Base-by-base conservation (phyloP, 92 coral and sea anemone species). In the Actinernus sp. region DNA sequence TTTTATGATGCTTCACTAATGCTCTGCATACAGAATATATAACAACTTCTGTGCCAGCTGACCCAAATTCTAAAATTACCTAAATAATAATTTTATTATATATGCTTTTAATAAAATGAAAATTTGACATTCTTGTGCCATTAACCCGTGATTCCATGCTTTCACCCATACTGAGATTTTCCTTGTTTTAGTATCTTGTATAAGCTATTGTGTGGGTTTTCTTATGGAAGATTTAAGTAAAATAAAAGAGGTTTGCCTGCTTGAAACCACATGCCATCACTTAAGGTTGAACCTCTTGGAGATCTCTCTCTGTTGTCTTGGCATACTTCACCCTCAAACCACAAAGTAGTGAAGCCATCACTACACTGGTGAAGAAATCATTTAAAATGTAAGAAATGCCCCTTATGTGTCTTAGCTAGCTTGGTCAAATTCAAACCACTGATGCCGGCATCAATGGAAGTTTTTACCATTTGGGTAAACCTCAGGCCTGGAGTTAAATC, bases 261-360 rank as follows among this genome's bases (percentile, higher is more conserved):
- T 55, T 30, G 36, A 68, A 69, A 85, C 92, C 88, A 81, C 83
- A 85, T 65, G 55, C 75, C 65, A 67, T 73, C 57, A 60, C 65
- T 67, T 49, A 28, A 58, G 47, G 54, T 85, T 71, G 78, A 85
- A 59, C 66, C 88, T 75, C 65, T 67, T 68, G 59, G 49, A 36
- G 58, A 40, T 50, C 83, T 27, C 75, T 60, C 38, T 58, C 47
- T 59, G 66, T 74, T 66, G 72, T 67, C 83, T 63, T 37, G 65
- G 68, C 56, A 76, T 70, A 53, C 63, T 86, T 70, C 60, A 70
- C 86, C 92, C 85, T 48, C 68, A 68, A 76, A 86, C 97, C 97
- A 90, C 97, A 90, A 47, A 73, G 65, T 56, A 68, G 48, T 39
- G 39, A 30, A 37, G 47, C 33, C 53, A 31, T 47, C 55, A 49